Evolutionary conservation across 1,140 invertebrate genomes (phyloP).

Genomic region (Macrobrachium rosenbergii): DNA sequence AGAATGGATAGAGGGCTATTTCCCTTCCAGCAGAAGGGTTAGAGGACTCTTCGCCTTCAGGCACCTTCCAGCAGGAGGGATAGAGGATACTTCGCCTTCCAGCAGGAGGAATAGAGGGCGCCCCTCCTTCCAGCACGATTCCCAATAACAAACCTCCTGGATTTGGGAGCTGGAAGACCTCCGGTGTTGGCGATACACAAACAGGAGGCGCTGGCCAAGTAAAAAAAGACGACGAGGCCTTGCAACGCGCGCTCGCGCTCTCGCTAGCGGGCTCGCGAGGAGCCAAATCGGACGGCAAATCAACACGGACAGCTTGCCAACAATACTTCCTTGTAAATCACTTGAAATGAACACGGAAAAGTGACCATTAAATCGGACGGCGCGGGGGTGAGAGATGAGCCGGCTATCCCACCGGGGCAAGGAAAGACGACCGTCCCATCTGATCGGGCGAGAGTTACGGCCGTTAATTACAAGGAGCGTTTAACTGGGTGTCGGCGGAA

Average conservation of each 20-base stretch:
- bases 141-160: too few species aligned
- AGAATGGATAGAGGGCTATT: too few species aligned
- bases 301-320: slow-evolving; percentile 29
- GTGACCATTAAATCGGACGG: slow-evolving; percentile 18
- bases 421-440: background rate
- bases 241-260: background rate
- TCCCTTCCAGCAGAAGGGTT: too few species aligned
- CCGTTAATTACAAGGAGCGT: background rate
- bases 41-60: too few species aligned
- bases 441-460: background rate
- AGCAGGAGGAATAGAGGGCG: too few species aligned
- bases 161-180: too few species aligned
- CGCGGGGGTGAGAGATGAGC: background rate
- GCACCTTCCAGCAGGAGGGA: too few species aligned
- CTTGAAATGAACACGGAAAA: slow-evolving; percentile 37
- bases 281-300: slow-evolving; percentile 6
- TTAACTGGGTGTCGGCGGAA: background rate
- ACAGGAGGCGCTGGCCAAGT: background rate
- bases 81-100: too few species aligned
- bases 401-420: background rate
- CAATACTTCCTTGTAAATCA: slow-evolving; percentile 41
- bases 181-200: too few species aligned
- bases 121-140: too few species aligned
- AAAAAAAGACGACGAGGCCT: background rate
- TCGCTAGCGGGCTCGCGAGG: slow-evolving; percentile 1